Evolutionary conservation across 1,140 invertebrate species (phyloP).

Genomic region (Araneus ventricosus): DNA sequence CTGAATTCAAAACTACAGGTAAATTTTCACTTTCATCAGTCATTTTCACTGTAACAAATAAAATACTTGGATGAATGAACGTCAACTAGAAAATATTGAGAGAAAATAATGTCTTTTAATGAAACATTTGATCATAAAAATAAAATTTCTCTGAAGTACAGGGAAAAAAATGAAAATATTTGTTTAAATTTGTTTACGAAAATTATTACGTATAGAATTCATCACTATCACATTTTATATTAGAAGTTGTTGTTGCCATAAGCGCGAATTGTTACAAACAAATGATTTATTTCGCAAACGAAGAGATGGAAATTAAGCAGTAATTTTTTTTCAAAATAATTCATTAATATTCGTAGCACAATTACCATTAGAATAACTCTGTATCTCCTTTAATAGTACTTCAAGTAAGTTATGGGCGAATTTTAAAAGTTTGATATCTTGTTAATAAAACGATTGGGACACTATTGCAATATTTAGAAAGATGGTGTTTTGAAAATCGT

Average conservation of each 20-base stretch:
- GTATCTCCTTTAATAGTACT: too few species aligned
- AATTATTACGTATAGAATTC: constrained; percentile 6
- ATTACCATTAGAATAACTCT: too few species aligned
- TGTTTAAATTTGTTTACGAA: not conserved
- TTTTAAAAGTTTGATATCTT: too few species aligned
- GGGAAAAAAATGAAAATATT: not conserved
- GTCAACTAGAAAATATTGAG: not conserved
- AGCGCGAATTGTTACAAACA: too few species aligned
- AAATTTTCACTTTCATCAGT: constrained; percentile 56
- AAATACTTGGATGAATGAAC: not conserved
- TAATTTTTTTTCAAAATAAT: too few species aligned
- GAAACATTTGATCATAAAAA: not conserved
- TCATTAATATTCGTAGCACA: too few species aligned
- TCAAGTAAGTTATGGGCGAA: too few species aligned
- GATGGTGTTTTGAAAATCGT: too few species aligned
- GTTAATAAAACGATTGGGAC: too few species aligned
- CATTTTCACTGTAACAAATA: not conserved
- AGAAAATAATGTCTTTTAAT: not conserved
- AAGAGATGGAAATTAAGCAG: too few species aligned
- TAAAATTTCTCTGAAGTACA: not conserved
- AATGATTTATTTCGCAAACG: too few species aligned
- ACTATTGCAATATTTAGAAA: too few species aligned
- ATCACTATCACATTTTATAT: not conserved
- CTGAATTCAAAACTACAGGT: constrained; percentile 20
- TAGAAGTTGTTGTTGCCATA: not conserved